Evolutionary conservation across 2,888 invertebrate species (phyloP), one percentile per base, ranked within the genome.

Genomic region (Amphipoea lucens): DNA sequence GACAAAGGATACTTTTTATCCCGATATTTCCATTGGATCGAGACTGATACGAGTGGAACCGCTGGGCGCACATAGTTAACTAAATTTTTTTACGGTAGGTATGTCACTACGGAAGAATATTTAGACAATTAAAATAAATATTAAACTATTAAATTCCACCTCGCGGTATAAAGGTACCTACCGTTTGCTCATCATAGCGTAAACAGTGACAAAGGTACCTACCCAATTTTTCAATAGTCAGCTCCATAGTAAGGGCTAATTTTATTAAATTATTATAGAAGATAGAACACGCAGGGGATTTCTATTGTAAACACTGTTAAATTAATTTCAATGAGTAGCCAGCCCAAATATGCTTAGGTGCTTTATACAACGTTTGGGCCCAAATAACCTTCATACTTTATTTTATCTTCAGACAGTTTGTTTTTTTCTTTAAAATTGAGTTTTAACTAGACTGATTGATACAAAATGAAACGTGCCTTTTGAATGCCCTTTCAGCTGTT

Each of bases 231-330:
- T 83, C 69, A 80, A 65, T 70, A 86, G 78, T 83, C 45, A 45
- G 86, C 80, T 75, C 40, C 65, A 57, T 68, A 45, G 51, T 69
- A 48, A 48, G 45, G 3, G 45, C 45, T 48, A 11, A 48, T 48
- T 48, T 82, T 76, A 78, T 81, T 57, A 88, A 88, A 88, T 83
- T 78, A 86, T 88, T 76, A 51, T 71, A 78, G 69, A 65, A 87
- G 87, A 87, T 86, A 88, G 77, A 83, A 88, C 87, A 86, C 87
- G 87, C 72, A 79, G 40, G 68, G 80, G 75, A 76, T 81, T 79
- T 78, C 74, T 79, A 76, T 74, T 76, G 82, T 74, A 82, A 87
- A 87, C 87, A 87, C 51, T 36, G 67, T 77, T 80, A 29, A 80
- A 80, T 78, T 75, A 86, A 81, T 81, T 81, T 87, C 57, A 74